phyloP scores from a whole-genome alignment of 2,797 vertebrate species.

The Crenuchus spilurus region DNA sequence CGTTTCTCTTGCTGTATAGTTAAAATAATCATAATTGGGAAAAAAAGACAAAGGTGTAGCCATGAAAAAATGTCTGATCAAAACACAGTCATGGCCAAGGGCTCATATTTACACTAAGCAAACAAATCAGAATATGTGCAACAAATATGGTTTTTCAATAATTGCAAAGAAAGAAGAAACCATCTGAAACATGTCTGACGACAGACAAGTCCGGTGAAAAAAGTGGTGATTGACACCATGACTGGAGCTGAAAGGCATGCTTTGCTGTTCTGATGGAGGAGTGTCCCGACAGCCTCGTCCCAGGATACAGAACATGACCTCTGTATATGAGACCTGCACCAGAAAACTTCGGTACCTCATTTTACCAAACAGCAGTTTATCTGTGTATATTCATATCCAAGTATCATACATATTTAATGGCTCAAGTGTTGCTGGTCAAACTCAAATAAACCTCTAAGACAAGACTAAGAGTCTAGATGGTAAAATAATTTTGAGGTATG shows the following conservation, averaged over 20 bases:
- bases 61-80: constrained; percentile 17
- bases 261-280: constrained; percentile 35
- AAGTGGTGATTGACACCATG: not conserved
- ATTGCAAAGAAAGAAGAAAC: constrained; percentile 7
- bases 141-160: not conserved
- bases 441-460: not conserved
- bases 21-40: constrained; percentile 31
- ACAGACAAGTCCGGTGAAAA: not conserved
- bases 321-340: constrained; percentile 38
- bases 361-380: constrained; percentile 32
- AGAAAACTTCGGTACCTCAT: constrained; percentile 34
- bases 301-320: constrained; percentile 25
- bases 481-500: constrained; percentile 40
- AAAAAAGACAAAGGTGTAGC: not conserved
- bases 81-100: constrained; percentile 1
- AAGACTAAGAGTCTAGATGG: too few species aligned
- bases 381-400: not conserved
- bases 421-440: not conserved
- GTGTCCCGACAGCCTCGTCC: constrained; percentile 23
- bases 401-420: not conserved
- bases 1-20: constrained; percentile 52
- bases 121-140: constrained; percentile 9
- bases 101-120: constrained; percentile 7
- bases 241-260: constrained; percentile 29
- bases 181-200: not conserved